phyloP scores from a whole-genome alignment of 2,888 invertebrate genomes.

The Tetropium fuscum region DNA sequence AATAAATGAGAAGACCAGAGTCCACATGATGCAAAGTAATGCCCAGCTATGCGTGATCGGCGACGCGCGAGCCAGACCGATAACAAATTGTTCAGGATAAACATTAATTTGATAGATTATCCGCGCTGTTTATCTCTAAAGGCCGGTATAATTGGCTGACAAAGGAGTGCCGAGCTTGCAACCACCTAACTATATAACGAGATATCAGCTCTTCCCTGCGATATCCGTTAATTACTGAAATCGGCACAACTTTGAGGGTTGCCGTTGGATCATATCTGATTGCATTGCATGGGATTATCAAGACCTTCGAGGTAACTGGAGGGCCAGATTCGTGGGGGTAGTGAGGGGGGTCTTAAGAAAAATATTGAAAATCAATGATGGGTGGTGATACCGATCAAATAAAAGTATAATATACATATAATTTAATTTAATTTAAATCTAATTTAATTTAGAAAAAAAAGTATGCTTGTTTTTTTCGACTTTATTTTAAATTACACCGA shows the following conservation, averaged over 20 bases:
- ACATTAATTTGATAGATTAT: slow-evolving; percentile 65
- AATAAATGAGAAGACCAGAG: slow-evolving; percentile 6
- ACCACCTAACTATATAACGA: slow-evolving; percentile 44
- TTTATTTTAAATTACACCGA: no score
- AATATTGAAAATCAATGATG: no score
- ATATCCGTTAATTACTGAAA: slow-evolving; percentile 58
- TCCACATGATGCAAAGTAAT: slow-evolving; percentile 20
- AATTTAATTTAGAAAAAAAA: no score
- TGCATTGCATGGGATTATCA: slow-evolving; percentile 24
- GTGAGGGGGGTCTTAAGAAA: no score
- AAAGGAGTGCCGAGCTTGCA: slow-evolving; percentile 51
- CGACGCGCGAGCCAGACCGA: slow-evolving; percentile 32
- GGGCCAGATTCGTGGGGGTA: not conserved
- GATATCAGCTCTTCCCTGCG: slow-evolving; percentile 45
- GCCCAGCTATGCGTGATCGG: slow-evolving; percentile 18
- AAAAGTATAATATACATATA: no score
- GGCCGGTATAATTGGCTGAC: slow-evolving; percentile 59
- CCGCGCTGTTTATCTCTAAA: slow-evolving; percentile 65
- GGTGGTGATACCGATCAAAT: no score
- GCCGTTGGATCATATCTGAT: slow-evolving; percentile 44
- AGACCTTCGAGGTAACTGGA: slow-evolving; percentile 5
- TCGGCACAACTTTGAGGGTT: slow-evolving; percentile 57
- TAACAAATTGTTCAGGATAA: slow-evolving; percentile 57
- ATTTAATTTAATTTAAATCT: no score
- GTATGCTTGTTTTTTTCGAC: no score